Conservation (phyloP, 64 coral and sea anemone genomes). For the Actinia equina region DNA sequence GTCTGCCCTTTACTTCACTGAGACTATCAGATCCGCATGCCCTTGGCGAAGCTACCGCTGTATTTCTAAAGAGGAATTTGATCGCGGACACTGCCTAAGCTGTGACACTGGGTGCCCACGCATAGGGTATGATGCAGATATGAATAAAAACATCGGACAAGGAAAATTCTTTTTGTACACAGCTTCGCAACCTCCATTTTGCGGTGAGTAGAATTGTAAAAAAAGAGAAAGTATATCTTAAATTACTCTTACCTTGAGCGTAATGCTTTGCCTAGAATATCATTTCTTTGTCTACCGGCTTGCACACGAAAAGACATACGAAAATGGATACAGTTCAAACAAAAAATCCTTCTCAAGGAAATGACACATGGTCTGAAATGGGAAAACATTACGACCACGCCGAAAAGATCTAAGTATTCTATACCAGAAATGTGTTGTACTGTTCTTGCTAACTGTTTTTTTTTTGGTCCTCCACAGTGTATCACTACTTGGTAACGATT, state of each 20-base stretch:
- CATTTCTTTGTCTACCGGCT: no score
- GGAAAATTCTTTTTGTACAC: slow-evolving; percentile 47
- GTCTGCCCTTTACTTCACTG: slow-evolving; percentile 26
- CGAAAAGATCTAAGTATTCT: no score
- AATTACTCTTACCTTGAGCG: no score
- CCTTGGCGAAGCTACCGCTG: slow-evolving; percentile 50
- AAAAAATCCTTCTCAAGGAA: no score
- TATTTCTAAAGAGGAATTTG: neutral
- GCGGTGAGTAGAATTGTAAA: slow-evolving; percentile 8
- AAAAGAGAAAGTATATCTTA: no score
- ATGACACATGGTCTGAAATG: no score
- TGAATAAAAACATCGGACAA: neutral
- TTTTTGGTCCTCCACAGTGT: neutral
- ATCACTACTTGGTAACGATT: slow-evolving; percentile 7
- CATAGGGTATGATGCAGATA: slow-evolving; percentile 38
- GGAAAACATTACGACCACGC: no score
- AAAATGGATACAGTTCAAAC: no score
- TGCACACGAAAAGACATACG: no score
- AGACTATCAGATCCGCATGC: slow-evolving; percentile 21
- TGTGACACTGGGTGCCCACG: slow-evolving; percentile 22
- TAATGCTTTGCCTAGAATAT: no score
- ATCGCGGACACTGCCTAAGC: neutral
- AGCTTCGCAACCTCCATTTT: slow-evolving; percentile 15
- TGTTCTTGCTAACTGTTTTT: neutral
- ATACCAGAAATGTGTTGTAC: no score